Evolutionary conservation across 2,888 invertebrate genomes (phyloP).

Genomic region (Meteorus colon): DNA sequence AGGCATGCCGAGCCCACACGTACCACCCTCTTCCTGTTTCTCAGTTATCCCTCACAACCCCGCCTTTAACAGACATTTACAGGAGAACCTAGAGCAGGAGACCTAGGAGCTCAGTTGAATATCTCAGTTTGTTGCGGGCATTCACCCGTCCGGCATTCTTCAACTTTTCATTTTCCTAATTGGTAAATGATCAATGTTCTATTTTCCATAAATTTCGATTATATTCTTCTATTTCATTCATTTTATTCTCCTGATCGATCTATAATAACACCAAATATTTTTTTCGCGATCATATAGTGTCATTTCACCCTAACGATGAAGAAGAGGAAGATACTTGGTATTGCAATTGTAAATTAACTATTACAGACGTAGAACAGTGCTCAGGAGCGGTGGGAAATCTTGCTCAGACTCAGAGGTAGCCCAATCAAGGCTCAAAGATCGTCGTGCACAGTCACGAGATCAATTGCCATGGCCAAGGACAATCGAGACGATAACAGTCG

Average conservation of each 20-base stretch:
- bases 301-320: no score
- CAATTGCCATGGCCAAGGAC: constrained; percentile 68
- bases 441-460: constrained; percentile 48
- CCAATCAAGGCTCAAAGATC: constrained; percentile 54
- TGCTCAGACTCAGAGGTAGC: constrained; percentile 71
- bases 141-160: constrained; percentile 47
- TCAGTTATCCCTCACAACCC: constrained; percentile 49
- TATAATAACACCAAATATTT: no score
- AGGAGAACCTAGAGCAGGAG: constrained; percentile 5
- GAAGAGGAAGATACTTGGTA: not conserved
- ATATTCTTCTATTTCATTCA: no score
- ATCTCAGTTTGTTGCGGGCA: constrained; percentile 58
- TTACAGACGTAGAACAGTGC: constrained; percentile 59
- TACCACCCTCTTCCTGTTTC: constrained; percentile 65
- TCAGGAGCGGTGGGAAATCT: constrained; percentile 61
- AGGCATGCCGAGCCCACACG: constrained; percentile 60
- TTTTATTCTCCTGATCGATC: no score
- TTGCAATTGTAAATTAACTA: constrained; percentile 12
- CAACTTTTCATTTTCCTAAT: not conserved
- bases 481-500: constrained; percentile 75
- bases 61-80: constrained; percentile 27
- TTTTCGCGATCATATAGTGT: no score
- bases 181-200: no score
- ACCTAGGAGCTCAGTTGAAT: constrained; percentile 41
- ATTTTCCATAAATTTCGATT: no score